Conservation (phyloP, 2,113 vertebrate genomes). For the Haplochromis burtoni region DNA sequence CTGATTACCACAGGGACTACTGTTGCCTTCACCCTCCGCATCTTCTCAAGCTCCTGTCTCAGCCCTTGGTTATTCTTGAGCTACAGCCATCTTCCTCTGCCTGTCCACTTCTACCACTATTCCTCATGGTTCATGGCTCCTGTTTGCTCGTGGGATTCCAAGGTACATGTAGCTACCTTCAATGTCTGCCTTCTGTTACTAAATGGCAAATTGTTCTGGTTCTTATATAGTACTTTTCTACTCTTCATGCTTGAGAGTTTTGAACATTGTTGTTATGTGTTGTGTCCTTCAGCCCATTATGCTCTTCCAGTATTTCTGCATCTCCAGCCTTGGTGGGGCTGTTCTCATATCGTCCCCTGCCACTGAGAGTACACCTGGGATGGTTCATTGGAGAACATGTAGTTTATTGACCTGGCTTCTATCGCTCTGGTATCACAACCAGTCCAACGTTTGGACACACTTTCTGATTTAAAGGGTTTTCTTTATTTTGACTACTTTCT, state of each 20-base stretch:
- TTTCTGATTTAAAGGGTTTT: background rate
- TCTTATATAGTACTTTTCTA: background rate
- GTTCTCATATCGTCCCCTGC: background rate
- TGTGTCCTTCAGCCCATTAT: background rate
- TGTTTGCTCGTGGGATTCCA: background rate
- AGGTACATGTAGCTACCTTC: background rate
- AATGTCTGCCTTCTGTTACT: background rate
- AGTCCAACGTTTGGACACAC: background rate
- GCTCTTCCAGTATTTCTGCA: background rate
- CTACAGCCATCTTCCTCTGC: background rate
- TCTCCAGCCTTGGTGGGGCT: background rate
- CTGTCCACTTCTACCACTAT: background rate
- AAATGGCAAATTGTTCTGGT: background rate
- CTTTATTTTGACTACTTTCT: background rate
- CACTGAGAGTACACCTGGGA: background rate
- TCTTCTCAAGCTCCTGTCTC: background rate
- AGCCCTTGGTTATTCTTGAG: background rate
- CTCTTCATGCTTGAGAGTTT: background rate
- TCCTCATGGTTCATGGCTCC: background rate
- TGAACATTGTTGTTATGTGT: background rate
- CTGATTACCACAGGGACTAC: background rate
- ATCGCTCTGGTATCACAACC: background rate
- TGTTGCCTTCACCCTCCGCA: background rate
- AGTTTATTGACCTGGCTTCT: background rate
- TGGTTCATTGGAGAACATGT: background rate